A percentile compares a stretch with the other conserved stretches of the same genome.
These are phyloP conservation scores for Marcusenius ussheri DNA, from an alignment of 2,113 vertebrate genomes.

Conservation along the genomic window DNA sequence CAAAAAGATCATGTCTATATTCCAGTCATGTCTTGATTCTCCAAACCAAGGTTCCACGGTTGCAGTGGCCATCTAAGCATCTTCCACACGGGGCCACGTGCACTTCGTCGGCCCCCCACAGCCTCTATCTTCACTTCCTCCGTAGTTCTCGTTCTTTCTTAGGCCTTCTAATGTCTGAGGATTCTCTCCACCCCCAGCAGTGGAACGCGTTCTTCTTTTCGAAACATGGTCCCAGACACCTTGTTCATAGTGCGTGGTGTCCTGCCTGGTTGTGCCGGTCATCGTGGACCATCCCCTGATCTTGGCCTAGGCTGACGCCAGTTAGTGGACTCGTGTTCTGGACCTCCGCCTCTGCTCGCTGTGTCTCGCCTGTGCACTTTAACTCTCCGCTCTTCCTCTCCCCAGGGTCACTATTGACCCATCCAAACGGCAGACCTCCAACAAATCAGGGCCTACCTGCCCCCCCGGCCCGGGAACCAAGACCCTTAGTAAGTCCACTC, in stretches of 20 bases:
- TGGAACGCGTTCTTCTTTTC: not conserved
- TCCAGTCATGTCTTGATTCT: not conserved
- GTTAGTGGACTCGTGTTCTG: not conserved
- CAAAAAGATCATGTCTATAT: not conserved
- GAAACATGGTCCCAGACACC: not conserved
- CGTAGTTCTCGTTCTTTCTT: not conserved
- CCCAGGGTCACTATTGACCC: slow-evolving; percentile 71
- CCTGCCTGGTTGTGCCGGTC: not conserved
- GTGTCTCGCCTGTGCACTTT: slow-evolving; percentile 22
- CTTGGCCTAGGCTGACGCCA: not conserved
- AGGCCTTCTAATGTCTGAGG: not conserved
- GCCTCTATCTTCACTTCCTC: not conserved
- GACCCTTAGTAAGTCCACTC: slow-evolving; percentile 69
- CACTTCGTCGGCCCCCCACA: not conserved
- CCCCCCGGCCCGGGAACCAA: slow-evolving; percentile 61
- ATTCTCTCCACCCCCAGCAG: not conserved
- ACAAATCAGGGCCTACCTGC: slow-evolving; percentile 60
- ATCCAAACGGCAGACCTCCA: slow-evolving; percentile 62
- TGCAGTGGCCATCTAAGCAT: not conserved
- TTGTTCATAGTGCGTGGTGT: not conserved
- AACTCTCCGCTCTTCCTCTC: slow-evolving; percentile 49
- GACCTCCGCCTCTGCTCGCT: not conserved
- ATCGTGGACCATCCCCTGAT: not conserved
- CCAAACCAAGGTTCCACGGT: not conserved
- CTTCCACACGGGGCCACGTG: not conserved